Evolutionary conservation across 2,888 invertebrate species (phyloP), one percentile per base, ranked within the genome.

Genomic region (Helobdella robusta): DNA sequence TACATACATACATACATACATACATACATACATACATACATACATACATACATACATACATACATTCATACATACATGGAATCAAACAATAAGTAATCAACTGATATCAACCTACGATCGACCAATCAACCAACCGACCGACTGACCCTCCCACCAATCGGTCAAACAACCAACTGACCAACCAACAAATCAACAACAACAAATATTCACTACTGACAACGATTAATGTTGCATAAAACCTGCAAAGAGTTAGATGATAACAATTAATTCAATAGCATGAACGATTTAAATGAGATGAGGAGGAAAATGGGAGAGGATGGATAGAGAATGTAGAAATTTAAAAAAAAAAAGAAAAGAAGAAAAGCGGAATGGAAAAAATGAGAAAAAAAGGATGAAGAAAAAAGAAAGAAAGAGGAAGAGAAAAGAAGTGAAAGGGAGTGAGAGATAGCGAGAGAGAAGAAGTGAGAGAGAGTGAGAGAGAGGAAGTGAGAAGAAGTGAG

Each of bases 351-450:
- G 6, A 40, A 40, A 18, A 40, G 18, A 18, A 40, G 18, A 18
- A 40, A 40, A 18, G 18, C 11, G 40, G 18, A 40, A 18, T 15
- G 18, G 18, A 40, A 40, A 18, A 34, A 34, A 36, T n/a, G 36
- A 23, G 35, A 30, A 35, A 32, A n/a, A 18, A 30, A 32, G 34
- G 3, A n/a, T n/a, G 3, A 32, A 23, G 5, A 18, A n/a, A 58
- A 28, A 34, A 58, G 35, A 36, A 59, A 34, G 59, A 59, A 34
- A 59, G 35, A 59, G 59, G 23, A 18, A 35, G n/a, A 59, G 34
- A 34, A 35, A 36, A n/a, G n/a, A 25, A 35, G 36, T 34, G 5
- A 28, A 34, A 30, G 5, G 34, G 5, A 30, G 58, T 18, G 23
- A 18, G 5, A 1, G 36, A 32, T 23, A 25, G 23, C n/a, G 2